Evolutionary conservation across 1,140 invertebrate genomes (phyloP).

Genomic region (Reticulitermes speratus): DNA sequence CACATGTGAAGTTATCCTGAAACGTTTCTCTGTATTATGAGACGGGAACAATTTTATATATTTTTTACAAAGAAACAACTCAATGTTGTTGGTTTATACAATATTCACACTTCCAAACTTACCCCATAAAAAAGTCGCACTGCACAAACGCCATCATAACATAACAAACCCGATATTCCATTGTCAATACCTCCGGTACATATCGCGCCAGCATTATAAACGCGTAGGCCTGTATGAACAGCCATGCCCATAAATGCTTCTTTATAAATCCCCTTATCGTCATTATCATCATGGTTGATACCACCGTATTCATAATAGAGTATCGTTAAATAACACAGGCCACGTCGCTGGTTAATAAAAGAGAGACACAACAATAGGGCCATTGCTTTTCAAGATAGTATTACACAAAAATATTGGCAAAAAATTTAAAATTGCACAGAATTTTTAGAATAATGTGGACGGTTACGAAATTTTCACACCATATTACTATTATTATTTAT

Average conservation of each 20-base stretch:
- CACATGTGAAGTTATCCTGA: too few species aligned
- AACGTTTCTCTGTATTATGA: too few species aligned
- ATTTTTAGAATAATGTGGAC: too few species aligned
- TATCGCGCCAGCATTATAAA: neutral
- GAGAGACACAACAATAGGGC: neutral
- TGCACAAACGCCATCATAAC: neutral
- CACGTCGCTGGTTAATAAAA: neutral
- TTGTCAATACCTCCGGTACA: neutral
- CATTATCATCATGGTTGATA: neutral
- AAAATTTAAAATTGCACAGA: too few species aligned
- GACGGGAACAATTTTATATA: too few species aligned
- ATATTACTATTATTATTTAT: too few species aligned
- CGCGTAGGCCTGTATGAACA: neutral
- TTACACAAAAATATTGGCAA: neutral
- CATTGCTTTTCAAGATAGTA: neutral
- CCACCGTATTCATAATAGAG: neutral
- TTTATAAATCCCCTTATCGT: constrained; percentile 4
- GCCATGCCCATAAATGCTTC: neutral
- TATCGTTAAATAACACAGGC: neutral
- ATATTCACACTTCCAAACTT: neutral
- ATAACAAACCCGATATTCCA: neutral
- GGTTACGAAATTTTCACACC: too few species aligned
- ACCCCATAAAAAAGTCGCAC: neutral
- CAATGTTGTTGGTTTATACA: too few species aligned
- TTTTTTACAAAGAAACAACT: too few species aligned